Base-by-base conservation (phyloP, 64 coral and sea anemone genomes). In the Pocillopora damicornis region DNA sequence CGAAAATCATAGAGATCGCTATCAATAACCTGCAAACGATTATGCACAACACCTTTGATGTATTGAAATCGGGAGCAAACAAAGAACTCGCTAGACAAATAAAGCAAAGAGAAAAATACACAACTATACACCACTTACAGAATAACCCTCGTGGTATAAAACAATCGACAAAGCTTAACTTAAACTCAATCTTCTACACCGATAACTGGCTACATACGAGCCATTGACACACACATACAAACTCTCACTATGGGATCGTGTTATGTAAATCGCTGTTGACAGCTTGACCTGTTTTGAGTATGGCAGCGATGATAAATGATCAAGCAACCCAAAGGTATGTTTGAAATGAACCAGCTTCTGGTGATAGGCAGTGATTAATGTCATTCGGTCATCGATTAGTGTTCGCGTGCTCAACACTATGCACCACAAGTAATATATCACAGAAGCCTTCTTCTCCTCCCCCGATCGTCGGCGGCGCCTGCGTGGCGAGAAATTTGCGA, bases 31-130 rank as follows among this genome's bases (percentile, higher is more conserved):
- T 59, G 17, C 45, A 5, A 89, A 25, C 77, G 67, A 79, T 89
- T 89, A 76, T 51, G 67, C 51, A 37, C 66, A 56, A 80, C 87
- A 80, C 77, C 78, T 89, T 80, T 71, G 36, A 68, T 79, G 69
- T 66, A 79, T 60, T 58, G 18, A 81, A 89, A 69, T 89, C 88
- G 78, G 72, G 78, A 38, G n/a, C 78, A 89, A 89, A 81, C 51
- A 78, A 71, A 60, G 60, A 89, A 80, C 15, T 13, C n/a, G 23
- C 38, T 30, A 89, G 60, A 71, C 58, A 81, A 78, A 82, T 73
- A 74, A 69, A 51, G 58, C 37, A 81, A 57, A 71, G 42, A 63
- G 35, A 36, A 35, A 89, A 60, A 58, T 80, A 80, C 56, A 37
- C 23, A 78, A 30, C 66, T 15, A 26, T 14, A 81, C 88, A 89